Conservation (phyloP, 1,140 invertebrate species). For the Eulimnadia texana region DNA sequence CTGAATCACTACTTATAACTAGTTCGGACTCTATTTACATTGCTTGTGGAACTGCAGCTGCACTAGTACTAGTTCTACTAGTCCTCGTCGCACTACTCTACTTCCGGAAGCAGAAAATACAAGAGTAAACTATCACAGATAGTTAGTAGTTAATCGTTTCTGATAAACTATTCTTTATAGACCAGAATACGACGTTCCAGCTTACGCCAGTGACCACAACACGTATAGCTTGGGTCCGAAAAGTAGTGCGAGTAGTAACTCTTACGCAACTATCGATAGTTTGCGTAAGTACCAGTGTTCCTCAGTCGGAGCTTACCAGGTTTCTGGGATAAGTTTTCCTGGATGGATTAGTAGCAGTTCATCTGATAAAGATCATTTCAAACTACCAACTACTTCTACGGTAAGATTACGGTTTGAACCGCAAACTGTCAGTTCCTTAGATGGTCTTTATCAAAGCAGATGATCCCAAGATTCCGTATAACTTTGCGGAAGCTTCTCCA, state of each 20-base stretch:
- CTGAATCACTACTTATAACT: conserved; percentile 7
- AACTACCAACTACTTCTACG: no score
- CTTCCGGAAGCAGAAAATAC: not conserved
- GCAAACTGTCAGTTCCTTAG: no score
- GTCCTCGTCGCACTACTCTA: not conserved
- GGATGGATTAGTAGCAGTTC: no score
- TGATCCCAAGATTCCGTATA: conserved; percentile 46
- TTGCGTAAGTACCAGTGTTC: no score
- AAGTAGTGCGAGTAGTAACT: not conserved
- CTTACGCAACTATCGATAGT: conserved; percentile 6
- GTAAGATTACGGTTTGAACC: no score
- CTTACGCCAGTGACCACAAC: conserved; percentile 6
- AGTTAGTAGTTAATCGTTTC: no score
- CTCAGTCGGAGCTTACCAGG: not conserved
- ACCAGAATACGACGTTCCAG: not conserved
- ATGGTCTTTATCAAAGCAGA: no score
- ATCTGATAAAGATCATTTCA: no score
- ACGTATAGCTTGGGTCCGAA: not conserved
- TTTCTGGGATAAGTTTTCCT: not conserved
- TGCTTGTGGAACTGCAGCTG: not conserved
- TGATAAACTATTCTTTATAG: no score
- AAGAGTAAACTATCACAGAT: not conserved
- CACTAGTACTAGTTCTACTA: conserved; percentile 5
- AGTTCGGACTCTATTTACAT: conserved; percentile 2
- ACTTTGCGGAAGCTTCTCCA: conserved; percentile 45